Percentiles rank a stretch among this genome's conserved stretches.
phyloP scores from a whole-genome alignment of 2,797 vertebrate genomes.

The Sebastes miniatus region DNA sequence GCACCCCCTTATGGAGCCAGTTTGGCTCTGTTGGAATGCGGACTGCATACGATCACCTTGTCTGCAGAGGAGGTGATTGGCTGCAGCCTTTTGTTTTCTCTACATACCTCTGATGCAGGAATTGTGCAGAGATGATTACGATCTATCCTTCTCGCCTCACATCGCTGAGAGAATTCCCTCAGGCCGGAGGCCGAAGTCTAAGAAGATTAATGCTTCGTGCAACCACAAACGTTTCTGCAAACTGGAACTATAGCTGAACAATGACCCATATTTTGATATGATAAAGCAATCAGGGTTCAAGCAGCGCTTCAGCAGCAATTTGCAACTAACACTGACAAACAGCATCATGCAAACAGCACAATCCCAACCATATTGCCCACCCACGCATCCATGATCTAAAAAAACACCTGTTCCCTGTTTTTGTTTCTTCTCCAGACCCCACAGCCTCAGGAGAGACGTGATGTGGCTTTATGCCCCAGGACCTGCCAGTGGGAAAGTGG shows the following conservation, averaged over 20 bases:
- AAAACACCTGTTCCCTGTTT: constrained; percentile 15
- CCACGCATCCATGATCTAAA: constrained; percentile 2
- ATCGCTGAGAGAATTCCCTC: neutral
- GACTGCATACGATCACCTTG: neutral
- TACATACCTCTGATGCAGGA: neutral
- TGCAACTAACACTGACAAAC: neutral
- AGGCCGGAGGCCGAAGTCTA: neutral
- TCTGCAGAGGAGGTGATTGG: neutral
- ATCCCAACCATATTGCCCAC: neutral
- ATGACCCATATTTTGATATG: neutral
- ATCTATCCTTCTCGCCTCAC: neutral
- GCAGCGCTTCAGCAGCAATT: neutral
- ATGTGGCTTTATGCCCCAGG: constrained; percentile 54
- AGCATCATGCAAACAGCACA: neutral
- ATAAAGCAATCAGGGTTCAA: neutral
- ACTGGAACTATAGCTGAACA: neutral
- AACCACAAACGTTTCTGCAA: neutral
- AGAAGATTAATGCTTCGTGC: neutral
- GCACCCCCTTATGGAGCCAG: constrained; percentile 33
- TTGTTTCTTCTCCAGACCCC: constrained; percentile 29
- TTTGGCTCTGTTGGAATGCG: neutral
- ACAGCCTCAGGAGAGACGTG: constrained; percentile 40
- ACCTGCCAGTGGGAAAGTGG: constrained; percentile 62
- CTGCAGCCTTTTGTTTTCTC: neutral
- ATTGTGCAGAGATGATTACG: neutral